Evolutionary conservation across 35 echinoderm and acorn worm species (phyloP), one percentile per base, ranked within the genome.

Genomic region (Hemicentrotus pulcherrimus): DNA sequence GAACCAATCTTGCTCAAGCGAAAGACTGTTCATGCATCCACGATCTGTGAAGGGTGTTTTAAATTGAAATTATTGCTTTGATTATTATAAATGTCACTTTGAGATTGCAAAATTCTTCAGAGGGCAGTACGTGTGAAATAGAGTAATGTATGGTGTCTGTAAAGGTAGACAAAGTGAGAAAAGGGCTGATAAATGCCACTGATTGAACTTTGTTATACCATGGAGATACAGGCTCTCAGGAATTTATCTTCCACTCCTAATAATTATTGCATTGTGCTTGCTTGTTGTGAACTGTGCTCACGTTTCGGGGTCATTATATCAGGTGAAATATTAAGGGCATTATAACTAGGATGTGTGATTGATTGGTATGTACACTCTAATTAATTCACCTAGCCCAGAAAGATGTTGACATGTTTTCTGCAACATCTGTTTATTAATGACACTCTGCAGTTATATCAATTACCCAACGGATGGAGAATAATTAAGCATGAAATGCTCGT

Each of bases 151-250:
- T n/a, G 65, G 24, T 78, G 65, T 78, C 65, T 78, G 65, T 78
- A 5, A 28, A 4, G 19, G 28, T 78, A 78, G 65, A 78, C 65
- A 78, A 78, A n/a, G 65, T 78, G 65, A 78, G 24, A n/a, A 78
- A 78, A 78, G 19, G 5, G 65, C 65, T 78, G 22, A 78, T 78
- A 55, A 55, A 55, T 55, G 50, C 50, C 50, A 55, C 50, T 55
- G 65, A 78, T 78, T 78, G 65, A 78, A 78, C 65, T 78, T 78
- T 78, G 65, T 78, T 24, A 78, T 78, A n/a, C n/a, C n/a, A n/a
- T n/a, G n/a, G n/a, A n/a, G n/a, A n/a, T n/a, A 15, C 65, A 28
- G 5, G 65, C 65, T 78, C 65, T 78, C 28, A n/a, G 28, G 4
- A 78, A 78, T 78, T 28, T 78, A 78, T n/a, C 24, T 78, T 78